These are phyloP conservation scores for Polietes domitor DNA, from an alignment of 2,888 invertebrate genomes.

Conservation along the genomic window DNA sequence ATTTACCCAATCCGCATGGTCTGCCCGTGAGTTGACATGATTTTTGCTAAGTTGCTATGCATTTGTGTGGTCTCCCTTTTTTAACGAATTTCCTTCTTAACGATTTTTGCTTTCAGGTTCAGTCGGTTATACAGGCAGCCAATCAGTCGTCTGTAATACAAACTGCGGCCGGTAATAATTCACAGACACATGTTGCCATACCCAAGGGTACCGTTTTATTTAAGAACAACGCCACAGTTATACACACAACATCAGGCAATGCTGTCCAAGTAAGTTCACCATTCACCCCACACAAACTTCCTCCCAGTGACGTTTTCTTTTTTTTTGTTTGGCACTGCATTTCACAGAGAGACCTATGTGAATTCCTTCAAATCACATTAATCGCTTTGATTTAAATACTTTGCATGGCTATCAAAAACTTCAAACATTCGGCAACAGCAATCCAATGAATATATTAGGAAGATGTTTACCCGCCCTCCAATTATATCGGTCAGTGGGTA, in stretches of 20 bases:
- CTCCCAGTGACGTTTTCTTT: not conserved
- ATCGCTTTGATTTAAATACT: not conserved
- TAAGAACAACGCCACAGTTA: conserved; percentile 93
- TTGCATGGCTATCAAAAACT: conserved; percentile 34
- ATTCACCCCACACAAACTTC: conserved; percentile 13
- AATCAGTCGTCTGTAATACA: conserved; percentile 98
- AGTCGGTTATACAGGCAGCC: conserved; percentile 97
- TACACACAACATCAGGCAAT: conserved; percentile 92
- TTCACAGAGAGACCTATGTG: not conserved
- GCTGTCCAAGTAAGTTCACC: conserved; percentile 83
- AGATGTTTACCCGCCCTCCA: too few relatives aligned
- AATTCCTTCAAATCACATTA: not conserved
- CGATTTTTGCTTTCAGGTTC: conserved; percentile 76
- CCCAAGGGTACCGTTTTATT: conserved; percentile 95
- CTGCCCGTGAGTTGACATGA: conserved; percentile 83
- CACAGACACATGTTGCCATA: conserved; percentile 90
- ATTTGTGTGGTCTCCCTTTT: not conserved
- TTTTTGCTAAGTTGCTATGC: not conserved
- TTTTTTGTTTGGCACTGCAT: too few relatives aligned
- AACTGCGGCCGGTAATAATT: conserved; percentile 92
- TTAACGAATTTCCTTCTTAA: not conserved
- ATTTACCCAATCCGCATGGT: conserved; percentile 84
- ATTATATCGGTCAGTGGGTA: too few relatives aligned
- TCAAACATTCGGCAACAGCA: not conserved
- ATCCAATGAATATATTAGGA: too few relatives aligned